A percentile compares a stretch with the other conserved stretches of the same genome.
phyloP scores from a whole-genome alignment of 2,797 vertebrate species.

The Cyclopterus lumpus region DNA sequence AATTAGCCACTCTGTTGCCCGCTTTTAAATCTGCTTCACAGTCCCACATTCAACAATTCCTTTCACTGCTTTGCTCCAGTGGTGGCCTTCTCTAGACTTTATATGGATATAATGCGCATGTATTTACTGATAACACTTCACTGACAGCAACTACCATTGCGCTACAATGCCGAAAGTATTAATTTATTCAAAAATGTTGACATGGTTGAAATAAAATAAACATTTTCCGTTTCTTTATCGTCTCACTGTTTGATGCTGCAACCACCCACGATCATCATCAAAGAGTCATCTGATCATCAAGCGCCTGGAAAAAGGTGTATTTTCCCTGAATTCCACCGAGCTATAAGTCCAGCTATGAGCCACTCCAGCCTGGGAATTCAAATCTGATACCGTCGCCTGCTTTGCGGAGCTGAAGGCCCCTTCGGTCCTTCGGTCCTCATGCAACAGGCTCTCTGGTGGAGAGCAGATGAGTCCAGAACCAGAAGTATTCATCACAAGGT shows the following conservation, averaged over 20 bases:
- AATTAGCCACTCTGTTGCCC: conserved; percentile 32
- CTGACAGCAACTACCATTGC: neutral
- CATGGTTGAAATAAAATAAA: conserved; percentile 10
- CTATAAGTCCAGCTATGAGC: conserved; percentile 8
- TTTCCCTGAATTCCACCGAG: conserved; percentile 7
- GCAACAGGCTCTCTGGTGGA: neutral
- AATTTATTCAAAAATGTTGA: neutral
- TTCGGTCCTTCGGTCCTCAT: neutral
- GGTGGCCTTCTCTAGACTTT: neutral
- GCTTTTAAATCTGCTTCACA: conserved; percentile 8
- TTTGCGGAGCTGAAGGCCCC: neutral
- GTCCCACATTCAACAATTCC: conserved; percentile 3
- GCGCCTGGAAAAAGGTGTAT: neutral
- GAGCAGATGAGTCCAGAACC: conserved; percentile 9
- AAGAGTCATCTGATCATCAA: conserved; percentile 27
- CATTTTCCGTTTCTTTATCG: neutral
- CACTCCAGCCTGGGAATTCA: conserved; percentile 12
- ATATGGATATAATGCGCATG: neutral
- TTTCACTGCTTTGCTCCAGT: neutral
- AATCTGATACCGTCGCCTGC: neutral
- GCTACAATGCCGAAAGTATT: neutral
- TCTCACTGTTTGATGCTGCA: conserved; percentile 13
- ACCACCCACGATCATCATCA: conserved; percentile 2
- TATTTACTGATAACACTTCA: neutral
- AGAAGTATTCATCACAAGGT: conserved; percentile 8